phyloP scores from a whole-genome alignment of 2,888 invertebrate genomes.

The Thelaira solivaga region DNA sequence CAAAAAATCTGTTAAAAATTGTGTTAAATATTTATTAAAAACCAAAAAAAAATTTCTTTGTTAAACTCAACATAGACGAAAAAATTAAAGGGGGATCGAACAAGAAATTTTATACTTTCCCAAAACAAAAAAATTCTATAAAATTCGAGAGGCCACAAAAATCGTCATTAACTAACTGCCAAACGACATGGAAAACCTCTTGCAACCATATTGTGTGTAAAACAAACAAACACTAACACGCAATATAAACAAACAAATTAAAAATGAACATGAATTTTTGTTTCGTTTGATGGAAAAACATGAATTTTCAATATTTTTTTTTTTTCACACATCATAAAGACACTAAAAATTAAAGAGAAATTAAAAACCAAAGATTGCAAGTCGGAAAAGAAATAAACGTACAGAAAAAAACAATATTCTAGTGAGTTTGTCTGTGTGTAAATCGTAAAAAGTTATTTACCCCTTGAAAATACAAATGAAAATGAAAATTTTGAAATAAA shows the following conservation, averaged over 20 bases:
- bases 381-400: neutral
- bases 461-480: conserved; percentile 16
- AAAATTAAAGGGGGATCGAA: conserved; percentile 1
- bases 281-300: conserved; percentile 50
- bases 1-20: neutral
- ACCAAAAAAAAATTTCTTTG: conserved; percentile 12
- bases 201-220: conserved; percentile 52
- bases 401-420: neutral
- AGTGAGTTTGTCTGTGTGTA: too few species aligned
- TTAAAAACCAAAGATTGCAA: conserved; percentile 18
- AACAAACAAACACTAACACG: conserved; percentile 38
- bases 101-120: conserved; percentile 45
- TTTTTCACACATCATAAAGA: conserved; percentile 60
- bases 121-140: neutral
- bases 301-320: conserved; percentile 58
- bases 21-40: conserved; percentile 25
- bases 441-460: conserved; percentile 14
- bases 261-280: conserved; percentile 30
- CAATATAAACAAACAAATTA: conserved; percentile 46
- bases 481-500: neutral
- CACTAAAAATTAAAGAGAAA: conserved; percentile 26
- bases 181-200: conserved; percentile 42
- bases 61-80: neutral
- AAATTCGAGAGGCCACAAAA: neutral
- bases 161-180: neutral